A percentile compares a stretch with the other conserved stretches of the same genome.
These are phyloP conservation scores for Dolichomitus sp. DNA, from an alignment of 2,888 invertebrate genomes.

Conservation along the genomic window DNA sequence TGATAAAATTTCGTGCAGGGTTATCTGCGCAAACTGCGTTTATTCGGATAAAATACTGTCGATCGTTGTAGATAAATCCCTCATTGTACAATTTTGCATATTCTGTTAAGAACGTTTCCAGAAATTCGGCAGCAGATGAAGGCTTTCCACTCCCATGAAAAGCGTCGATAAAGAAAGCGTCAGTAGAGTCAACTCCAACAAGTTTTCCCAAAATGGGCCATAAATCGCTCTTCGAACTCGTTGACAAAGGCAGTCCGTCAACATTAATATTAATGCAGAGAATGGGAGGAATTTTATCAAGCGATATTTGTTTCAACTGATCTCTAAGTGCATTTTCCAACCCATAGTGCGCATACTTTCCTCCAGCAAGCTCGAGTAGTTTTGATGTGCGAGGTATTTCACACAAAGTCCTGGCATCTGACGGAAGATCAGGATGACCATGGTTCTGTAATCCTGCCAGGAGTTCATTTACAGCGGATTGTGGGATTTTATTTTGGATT, in stretches of 20 bases:
- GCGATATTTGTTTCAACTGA: neutral
- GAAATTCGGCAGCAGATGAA: neutral
- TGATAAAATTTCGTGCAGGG: neutral
- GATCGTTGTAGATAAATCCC: neutral
- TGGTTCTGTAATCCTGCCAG: too few species aligned
- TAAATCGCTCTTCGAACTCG: slow-evolving; percentile 23
- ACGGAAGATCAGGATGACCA: neutral
- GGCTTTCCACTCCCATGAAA: slow-evolving; percentile 7
- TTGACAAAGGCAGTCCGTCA: slow-evolving; percentile 21
- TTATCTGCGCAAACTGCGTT: neutral
- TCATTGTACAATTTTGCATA: neutral
- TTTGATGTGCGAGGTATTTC: neutral
- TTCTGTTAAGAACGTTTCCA: neutral
- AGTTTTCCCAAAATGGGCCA: slow-evolving; percentile 19
- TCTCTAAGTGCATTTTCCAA: slow-evolving; percentile 13
- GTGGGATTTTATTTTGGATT: neutral
- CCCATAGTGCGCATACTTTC: neutral
- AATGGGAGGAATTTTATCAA: neutral
- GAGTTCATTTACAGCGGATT: neutral
- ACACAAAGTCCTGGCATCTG: slow-evolving; percentile 19
- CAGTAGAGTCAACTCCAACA: neutral
- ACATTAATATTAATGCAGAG: slow-evolving; percentile 8
- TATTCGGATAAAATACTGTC: neutral
- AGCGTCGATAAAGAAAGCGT: neutral
- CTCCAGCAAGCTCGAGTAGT: neutral